A percentile compares a stretch with the other conserved stretches of the same genome.
These are phyloP conservation scores for Campoplex capitator DNA, from an alignment of 2,888 invertebrate genomes.

Conservation along the genomic window DNA sequence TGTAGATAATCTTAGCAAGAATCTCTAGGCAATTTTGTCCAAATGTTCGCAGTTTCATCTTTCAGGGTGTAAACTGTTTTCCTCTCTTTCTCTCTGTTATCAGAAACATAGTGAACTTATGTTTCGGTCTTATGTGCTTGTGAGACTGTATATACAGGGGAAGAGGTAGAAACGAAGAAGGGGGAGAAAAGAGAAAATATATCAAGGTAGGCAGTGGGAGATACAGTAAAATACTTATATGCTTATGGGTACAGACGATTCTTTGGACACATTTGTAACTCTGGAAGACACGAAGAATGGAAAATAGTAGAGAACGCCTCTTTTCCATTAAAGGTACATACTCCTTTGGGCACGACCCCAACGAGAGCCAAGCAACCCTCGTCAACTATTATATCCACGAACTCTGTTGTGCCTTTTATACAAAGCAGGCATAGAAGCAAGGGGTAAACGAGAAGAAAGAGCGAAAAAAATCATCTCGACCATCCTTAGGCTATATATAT, in stretches of 20 bases:
- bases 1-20: slow-evolving; percentile 30
- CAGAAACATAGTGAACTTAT: background rate
- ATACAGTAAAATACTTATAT: background rate
- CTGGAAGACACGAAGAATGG: background rate
- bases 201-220: background rate
- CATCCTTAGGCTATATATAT: slow-evolving; percentile 48
- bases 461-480: slow-evolving; percentile 49
- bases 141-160: background rate
- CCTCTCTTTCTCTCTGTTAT: background rate
- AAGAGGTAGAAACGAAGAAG: background rate
- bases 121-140: background rate
- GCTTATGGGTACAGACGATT: slow-evolving; percentile 13
- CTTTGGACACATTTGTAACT: slow-evolving; percentile 39
- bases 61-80: slow-evolving; percentile 24
- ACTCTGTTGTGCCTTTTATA: slow-evolving; percentile 20
- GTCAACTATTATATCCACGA: slow-evolving; percentile 36
- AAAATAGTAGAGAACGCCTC: slow-evolving; percentile 16
- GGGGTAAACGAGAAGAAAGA: slow-evolving; percentile 11
- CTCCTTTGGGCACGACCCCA: slow-evolving; percentile 22
- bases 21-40: slow-evolving; percentile 33
- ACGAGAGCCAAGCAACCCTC: slow-evolving; percentile 33
- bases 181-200: background rate
- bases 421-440: slow-evolving; percentile 14
- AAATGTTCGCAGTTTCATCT: slow-evolving; percentile 19
- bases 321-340: slow-evolving; percentile 33